These are phyloP conservation scores for Drepanosiphum platanoidis DNA, from an alignment of 2,888 invertebrate genomes.

Conservation along the genomic window DNA sequence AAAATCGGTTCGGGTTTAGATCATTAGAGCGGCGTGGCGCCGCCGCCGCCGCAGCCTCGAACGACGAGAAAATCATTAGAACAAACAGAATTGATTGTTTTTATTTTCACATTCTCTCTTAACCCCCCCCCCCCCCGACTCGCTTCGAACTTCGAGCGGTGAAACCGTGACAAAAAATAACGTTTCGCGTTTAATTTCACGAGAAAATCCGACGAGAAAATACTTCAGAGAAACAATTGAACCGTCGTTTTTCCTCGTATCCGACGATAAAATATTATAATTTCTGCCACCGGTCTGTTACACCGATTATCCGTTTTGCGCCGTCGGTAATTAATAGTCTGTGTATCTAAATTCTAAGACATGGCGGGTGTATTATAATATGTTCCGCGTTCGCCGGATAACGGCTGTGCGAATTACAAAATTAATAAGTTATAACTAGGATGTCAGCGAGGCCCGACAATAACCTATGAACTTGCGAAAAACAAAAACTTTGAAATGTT, in stretches of 20 bases:
- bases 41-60: no score
- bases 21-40: background rate
- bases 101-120: background rate
- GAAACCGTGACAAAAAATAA: background rate
- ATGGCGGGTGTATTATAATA: no score
- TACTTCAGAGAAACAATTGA: background rate
- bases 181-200: background rate
- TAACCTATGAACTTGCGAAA: no score
- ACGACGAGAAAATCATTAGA: background rate
- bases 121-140: no score
- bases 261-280: background rate
- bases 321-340: background rate
- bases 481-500: no score
- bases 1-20: background rate
- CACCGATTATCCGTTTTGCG: background rate
- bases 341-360: no score
- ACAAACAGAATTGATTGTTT: background rate
- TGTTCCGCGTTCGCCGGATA: background rate
- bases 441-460: no score
- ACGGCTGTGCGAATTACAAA: background rate
- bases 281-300: background rate
- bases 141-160: background rate
- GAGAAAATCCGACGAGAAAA: background rate
- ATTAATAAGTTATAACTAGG: background rate
- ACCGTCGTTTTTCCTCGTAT: background rate